Evolutionary conservation across 2,113 vertebrate genomes (phyloP), one percentile per base, ranked within the genome.

Genomic region (Isurus oxyrinchus): DNA sequence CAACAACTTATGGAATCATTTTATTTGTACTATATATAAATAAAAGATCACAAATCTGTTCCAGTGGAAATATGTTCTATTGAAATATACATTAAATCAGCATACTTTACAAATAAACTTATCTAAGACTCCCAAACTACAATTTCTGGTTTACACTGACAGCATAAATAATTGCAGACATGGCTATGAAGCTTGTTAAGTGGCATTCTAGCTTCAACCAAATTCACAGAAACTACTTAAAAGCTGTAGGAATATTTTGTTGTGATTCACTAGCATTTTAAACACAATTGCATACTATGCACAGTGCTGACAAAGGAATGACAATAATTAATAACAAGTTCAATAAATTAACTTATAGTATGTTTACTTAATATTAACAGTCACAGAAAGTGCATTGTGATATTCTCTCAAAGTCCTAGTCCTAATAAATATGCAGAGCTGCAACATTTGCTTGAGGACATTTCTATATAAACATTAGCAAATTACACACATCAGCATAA

Each of bases 301-400:
- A 95, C 16, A 69, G 94, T 95, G 66, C 94, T 53, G 67, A 49
- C 13, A 95, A 27, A 95, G 35, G 44, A 72, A 55, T 76, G 67
- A 53, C 63, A 55, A 95, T 76, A 95, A 72, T 72, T 53, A 6
- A 72, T 95, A 72, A 76, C 5, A 19, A 95, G 63, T 23, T 44
- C 67, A 95, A 95, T 95, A 95, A 95, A 95, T 95, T 95, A 95
- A 69, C 11, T 44, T 72, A 53, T 72, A 76, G 14, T 91, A 95
- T 72, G 69, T 72, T 95, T 53, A 49, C 55, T 14, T 55, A 72
- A 76, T 76, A 95, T 53, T 76, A 95, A 95, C 94, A 95, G 53
- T 72, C 67, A 95, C 67, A 72, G 40, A 95, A 72, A 76, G 94
- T 72, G 49, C 94, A 95, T 49, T 95, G 44, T 72, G 31, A 35